Base-by-base conservation (phyloP, 1,140 invertebrate species). In the Globodera rostochiensis region DNA sequence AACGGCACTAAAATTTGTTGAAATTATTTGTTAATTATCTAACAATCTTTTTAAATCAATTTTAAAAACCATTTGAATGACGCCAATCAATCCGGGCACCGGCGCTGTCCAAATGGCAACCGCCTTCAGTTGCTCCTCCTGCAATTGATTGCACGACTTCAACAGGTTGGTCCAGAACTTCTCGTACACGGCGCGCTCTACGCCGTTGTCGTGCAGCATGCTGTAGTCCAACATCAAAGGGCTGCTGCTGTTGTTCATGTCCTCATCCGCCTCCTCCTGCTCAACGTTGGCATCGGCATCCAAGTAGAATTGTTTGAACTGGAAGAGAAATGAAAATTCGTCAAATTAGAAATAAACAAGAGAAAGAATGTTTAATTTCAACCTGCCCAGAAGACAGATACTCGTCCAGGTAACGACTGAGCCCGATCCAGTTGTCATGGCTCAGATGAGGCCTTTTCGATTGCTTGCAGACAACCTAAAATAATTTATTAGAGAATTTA, bases 61-160 rank as follows among this genome's bases (percentile, higher is more conserved):
- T 6, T 15, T 8, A 46, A 67, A 66, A 57, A 84, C 83, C 36
- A 25, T 46, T 80, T 84, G 83, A 75, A 84, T 81, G 19, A 69
- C 64, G 11, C 83, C 83, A 60, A 84, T 50, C 66, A 84, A 64
- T 25, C 83, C 83, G 36, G 79, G 53, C 36, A 66, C n/a, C 21
- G 80, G 19, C 15, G 82, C 82, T 50, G 79, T 64, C 76, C 83
- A 84, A 67, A 84, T 36, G 25, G 82, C 83, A 25, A 84, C 4
- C 11, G 83, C 83, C 53, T 74, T 36, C 21, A 84, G 71, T 49
- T 57, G 50, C 53, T 73, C 74, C 80, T 84, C 83, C 73, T 84
- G 83, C 60, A 84, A 73, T 70, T 84, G 83, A 60, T 84, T 85
- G 71, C 83, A 84, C 19, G 73, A 81, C 73, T 84, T 84, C 21